Evolutionary conservation across 2,797 vertebrate genomes (phyloP), one percentile per base, ranked within the genome.

Genomic region (Pygocentrus nattereri): DNA sequence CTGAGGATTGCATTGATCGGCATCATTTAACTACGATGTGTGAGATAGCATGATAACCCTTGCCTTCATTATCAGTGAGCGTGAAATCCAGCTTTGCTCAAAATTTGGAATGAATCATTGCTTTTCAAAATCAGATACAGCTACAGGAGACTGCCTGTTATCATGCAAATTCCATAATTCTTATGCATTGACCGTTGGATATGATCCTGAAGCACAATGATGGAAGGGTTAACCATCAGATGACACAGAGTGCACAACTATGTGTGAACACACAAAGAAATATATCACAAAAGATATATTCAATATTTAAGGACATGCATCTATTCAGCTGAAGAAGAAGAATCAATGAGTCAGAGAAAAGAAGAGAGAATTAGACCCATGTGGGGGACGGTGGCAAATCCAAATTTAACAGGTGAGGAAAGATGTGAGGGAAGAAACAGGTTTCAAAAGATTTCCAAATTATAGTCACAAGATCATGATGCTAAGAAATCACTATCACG

Each of bases 341-440:
- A 80, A 78, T 58, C n/a, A 85, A 82, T 50, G 81, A 84, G 73
- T 83, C 10, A 67, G 58, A 44, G 41, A 10, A 25, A 69, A 74
- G 84, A 69, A 74, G 84, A 72, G 58, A 15, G 10, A 49, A 71
- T 85, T 82, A 85, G 52, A 78, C 69, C 54, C 75, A 76, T 65
- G 82, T n/a, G 5, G 64, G 21, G 16, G 21, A 74, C 87, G 82
- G 90, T 84, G 62, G 82, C 71, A 68, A 78, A 83, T 74, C 21
- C 1, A 83, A 47, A 75, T 70, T 13, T 70, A 82, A 38, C 58
- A 54, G 16, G 85, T 88, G 88, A 87, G 88, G 74, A 86, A 80
- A 76, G 25, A 82, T 88, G 89, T 90, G 90, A 85, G 83, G 84
- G 88, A 87, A 89, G 82, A 30, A 71, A 38, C 13, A 6, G 41